phyloP scores from a whole-genome alignment of 2,888 invertebrate species.

The Crossocerus cetratus region DNA sequence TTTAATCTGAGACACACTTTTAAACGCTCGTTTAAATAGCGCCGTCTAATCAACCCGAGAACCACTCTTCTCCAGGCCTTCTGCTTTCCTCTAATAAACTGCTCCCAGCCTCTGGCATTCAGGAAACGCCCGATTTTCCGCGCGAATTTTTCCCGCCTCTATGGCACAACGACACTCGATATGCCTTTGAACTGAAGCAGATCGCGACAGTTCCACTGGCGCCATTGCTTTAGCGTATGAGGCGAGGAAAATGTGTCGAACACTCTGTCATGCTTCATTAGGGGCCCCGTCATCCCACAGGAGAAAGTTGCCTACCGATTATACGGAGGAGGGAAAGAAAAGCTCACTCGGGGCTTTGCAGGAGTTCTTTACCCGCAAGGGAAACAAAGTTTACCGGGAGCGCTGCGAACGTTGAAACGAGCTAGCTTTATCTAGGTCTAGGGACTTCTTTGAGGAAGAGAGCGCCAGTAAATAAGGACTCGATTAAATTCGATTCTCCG shows the following conservation, averaged over 20 bases:
- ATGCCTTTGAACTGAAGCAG: neutral
- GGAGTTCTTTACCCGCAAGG: constrained; percentile 14
- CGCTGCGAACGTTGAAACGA: constrained; percentile 39
- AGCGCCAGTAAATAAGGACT: constrained; percentile 53
- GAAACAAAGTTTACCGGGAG: constrained; percentile 49
- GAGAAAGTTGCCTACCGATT: constrained; percentile 10
- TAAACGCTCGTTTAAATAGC: no score
- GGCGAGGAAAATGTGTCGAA: no score
- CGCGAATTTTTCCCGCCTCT: neutral
- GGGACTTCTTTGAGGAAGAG: constrained; percentile 48
- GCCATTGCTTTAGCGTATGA: no score
- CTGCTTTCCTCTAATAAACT: constrained; percentile 2
- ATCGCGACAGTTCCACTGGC: no score
- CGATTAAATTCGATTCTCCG: constrained; percentile 58
- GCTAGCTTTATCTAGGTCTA: constrained; percentile 44
- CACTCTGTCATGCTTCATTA: no score
- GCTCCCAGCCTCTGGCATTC: neutral
- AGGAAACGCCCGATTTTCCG: neutral
- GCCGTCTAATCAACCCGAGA: neutral
- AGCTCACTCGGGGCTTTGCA: neutral
- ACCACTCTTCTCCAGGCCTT: neutral
- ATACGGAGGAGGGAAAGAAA: neutral
- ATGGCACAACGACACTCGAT: neutral
- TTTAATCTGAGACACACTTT: no score
- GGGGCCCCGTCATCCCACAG: neutral